Conservation (phyloP, 1,140 invertebrate genomes). For the Micrasema minimum region DNA sequence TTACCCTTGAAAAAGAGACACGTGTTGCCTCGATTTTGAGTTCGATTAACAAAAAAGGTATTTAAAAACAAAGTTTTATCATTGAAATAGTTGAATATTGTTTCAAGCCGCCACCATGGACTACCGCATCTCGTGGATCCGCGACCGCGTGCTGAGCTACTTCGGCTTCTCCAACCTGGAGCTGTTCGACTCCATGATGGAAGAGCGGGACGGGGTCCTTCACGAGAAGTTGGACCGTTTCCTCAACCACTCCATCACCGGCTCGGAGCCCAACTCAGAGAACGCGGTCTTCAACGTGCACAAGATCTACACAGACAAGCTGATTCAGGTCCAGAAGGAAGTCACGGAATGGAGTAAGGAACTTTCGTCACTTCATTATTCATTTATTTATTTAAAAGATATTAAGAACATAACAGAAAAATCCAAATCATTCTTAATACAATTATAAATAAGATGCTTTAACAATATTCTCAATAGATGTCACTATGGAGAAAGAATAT, state of each 20-base stretch:
- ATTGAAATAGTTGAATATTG: too few relatives aligned
- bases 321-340: conserved; percentile 63
- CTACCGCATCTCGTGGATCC: conserved; percentile 63
- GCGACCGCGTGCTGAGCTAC: conserved; percentile 57
- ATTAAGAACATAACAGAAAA: too few relatives aligned
- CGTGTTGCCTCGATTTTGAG: too few relatives aligned
- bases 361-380: not conserved
- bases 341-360: conserved; percentile 61
- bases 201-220: conserved; percentile 57
- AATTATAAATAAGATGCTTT: too few relatives aligned
- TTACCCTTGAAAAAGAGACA: too few relatives aligned
- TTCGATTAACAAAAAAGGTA: too few relatives aligned
- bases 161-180: conserved; percentile 58
- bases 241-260: conserved; percentile 59
- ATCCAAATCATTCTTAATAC: too few relatives aligned
- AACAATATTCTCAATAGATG: too few relatives aligned
- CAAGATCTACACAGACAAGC: conserved; percentile 61
- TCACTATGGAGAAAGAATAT: too few relatives aligned
- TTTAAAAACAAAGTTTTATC: too few relatives aligned
- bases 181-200: conserved; percentile 63
- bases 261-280: conserved; percentile 53
- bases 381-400: too few relatives aligned
- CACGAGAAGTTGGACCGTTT: conserved; percentile 59
- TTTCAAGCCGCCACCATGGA: conserved; percentile 52
- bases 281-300: conserved; percentile 61